Percentiles rank a stretch among this genome's conserved stretches.
Conservation (phyloP, 1,140 invertebrate species). For the Bombus cullumanus region DNA sequence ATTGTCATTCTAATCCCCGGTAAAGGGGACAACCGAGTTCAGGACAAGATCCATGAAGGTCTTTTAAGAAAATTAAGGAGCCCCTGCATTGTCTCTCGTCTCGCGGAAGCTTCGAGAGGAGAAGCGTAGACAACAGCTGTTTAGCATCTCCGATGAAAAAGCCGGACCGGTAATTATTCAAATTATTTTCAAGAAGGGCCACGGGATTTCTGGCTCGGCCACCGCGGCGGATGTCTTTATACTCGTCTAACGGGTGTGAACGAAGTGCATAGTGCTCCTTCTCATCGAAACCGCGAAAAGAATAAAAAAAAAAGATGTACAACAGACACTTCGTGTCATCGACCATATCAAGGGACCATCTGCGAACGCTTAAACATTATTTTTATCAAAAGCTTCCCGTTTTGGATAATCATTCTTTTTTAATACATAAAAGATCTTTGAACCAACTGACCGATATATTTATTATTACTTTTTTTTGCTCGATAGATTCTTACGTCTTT, state of each 20-base stretch:
- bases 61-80: conserved; percentile 72
- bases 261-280: conserved; percentile 15
- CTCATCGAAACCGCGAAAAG: background rate
- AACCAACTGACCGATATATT: too few species aligned
- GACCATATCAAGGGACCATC: background rate
- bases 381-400: background rate
- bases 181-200: conserved; percentile 72
- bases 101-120: conserved; percentile 39
- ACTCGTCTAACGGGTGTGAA: conserved; percentile 49
- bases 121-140: conserved; percentile 73
- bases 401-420: background rate
- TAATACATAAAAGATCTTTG: too few species aligned
- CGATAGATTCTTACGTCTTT: too few species aligned
- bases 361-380: background rate
- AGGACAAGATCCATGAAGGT: background rate
- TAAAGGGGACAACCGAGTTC: background rate
- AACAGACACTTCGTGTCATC: conserved; percentile 15
- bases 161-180: conserved; percentile 75
- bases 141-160: conserved; percentile 77
- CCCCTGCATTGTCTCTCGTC: conserved; percentile 68
- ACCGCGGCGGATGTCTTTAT: conserved; percentile 53
- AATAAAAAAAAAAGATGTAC: background rate
- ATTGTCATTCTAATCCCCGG: conserved; percentile 28
- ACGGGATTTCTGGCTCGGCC: conserved; percentile 32
- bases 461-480: too few species aligned